phyloP scores from a whole-genome alignment of 2,888 invertebrate genomes.

The Ptychoptera albimana region DNA sequence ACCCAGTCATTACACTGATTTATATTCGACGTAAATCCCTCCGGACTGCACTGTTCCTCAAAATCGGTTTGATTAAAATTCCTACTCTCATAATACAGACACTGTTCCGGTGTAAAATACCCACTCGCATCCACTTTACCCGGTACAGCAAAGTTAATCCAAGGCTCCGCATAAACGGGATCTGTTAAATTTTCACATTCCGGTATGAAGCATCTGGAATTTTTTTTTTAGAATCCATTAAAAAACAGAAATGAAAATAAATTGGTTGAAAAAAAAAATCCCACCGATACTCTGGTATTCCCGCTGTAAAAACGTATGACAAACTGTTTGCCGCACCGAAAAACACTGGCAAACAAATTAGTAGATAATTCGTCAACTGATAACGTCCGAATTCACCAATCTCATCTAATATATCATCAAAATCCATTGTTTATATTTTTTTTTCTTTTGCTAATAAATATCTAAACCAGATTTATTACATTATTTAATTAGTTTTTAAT shows the following conservation, averaged over 20 bases:
- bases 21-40: slow-evolving; percentile 24
- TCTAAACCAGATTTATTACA: too few relatives aligned
- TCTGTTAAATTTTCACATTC: slow-evolving; percentile 33
- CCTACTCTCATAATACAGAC: slow-evolving; percentile 16
- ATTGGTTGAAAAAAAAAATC: too few relatives aligned
- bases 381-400: slow-evolving; percentile 42
- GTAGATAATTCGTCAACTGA: slow-evolving; percentile 37
- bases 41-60: slow-evolving; percentile 18
- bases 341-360: slow-evolving; percentile 41
- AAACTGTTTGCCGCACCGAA: slow-evolving; percentile 44
- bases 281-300: slow-evolving; percentile 38
- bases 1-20: slow-evolving; percentile 35
- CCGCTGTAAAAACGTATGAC: slow-evolving; percentile 44
- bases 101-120: slow-evolving; percentile 21
- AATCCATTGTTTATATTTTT: slow-evolving; percentile 31
- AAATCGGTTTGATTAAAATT: neutral
- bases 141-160: slow-evolving; percentile 35
- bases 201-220: slow-evolving; percentile 34
- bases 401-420: slow-evolving; percentile 41
- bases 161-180: slow-evolving; percentile 25
- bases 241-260: slow-evolving; percentile 13
- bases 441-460: too few relatives aligned
- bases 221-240: slow-evolving; percentile 3
- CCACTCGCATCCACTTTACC: slow-evolving; percentile 18
- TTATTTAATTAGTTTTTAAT: too few relatives aligned